These are phyloP conservation scores for Scomber scombrus DNA, from an alignment of 2,113 vertebrate genomes.

Conservation along the genomic window DNA sequence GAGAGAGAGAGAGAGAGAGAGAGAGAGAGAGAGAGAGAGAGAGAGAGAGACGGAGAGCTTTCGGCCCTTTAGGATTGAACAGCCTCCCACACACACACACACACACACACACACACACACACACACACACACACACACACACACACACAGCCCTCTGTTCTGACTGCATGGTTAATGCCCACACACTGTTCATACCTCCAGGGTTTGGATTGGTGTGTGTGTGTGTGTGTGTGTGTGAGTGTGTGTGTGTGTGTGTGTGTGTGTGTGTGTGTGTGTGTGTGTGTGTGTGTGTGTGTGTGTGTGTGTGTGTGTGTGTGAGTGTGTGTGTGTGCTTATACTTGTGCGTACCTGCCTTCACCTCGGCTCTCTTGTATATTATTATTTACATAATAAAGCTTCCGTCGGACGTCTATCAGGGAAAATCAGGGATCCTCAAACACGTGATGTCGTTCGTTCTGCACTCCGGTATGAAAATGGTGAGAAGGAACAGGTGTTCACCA, in stretches of 20 bases:
- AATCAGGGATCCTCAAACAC: too few species aligned
- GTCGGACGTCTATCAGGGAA: not conserved
- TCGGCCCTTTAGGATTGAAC: slow-evolving; percentile 30
- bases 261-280: not conserved
- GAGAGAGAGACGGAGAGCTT: slow-evolving; percentile 1
- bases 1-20: too few species aligned
- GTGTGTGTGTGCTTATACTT: not conserved
- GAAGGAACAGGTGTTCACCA: not conserved
- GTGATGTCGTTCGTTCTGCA: too few species aligned
- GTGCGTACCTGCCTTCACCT: slow-evolving; percentile 36
- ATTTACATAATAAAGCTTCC: not conserved
- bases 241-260: too few species aligned
- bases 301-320: too few species aligned
- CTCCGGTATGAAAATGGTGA: not conserved
- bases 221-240: fast-evolving
- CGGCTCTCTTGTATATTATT: not conserved
- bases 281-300: not conserved
- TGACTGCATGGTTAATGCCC: slow-evolving; percentile 47
- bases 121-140: too few species aligned
- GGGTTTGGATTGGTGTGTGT: not conserved
- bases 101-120: too few species aligned
- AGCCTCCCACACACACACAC: slow-evolving; percentile 59
- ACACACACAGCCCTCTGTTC: slow-evolving; percentile 54
- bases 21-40: too few species aligned
- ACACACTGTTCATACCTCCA: slow-evolving; percentile 52